These are phyloP conservation scores for Gonioctena quinquepunctata DNA, from an alignment of 1,140 invertebrate species.

Conservation along the genomic window DNA sequence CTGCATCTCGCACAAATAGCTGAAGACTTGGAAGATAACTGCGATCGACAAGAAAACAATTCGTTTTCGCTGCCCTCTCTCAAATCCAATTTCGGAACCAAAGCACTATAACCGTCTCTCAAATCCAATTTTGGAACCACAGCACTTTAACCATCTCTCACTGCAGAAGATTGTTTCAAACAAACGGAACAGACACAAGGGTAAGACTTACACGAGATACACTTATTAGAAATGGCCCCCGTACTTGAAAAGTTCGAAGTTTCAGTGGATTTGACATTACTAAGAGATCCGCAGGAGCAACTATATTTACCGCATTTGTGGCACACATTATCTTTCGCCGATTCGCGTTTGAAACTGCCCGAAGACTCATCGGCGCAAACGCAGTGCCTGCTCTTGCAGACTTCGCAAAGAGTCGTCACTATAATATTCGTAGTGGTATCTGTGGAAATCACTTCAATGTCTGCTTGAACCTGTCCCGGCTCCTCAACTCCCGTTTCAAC, in stretches of 20 bases:
- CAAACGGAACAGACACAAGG: not conserved
- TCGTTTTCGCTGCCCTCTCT: not conserved
- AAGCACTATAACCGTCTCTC: not conserved
- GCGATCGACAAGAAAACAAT: not conserved
- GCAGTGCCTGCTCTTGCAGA: constrained; percentile 20
- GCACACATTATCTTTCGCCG: not conserved
- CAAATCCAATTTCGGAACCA: not conserved
- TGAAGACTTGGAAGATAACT: not conserved
- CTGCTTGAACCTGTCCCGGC: constrained; percentile 11
- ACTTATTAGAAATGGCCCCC: not conserved
- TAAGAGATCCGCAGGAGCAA: not conserved
- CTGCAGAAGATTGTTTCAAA: not conserved
- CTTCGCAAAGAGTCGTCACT: constrained; percentile 29
- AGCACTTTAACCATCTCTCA: not conserved
- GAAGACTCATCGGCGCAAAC: too few relatives aligned
- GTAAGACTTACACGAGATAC: not conserved
- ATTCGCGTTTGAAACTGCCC: not conserved
- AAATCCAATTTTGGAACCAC: not conserved
- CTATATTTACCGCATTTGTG: not conserved
- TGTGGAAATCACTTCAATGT: constrained; percentile 30
- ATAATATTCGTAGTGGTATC: constrained; percentile 35
- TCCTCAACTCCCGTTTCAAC: not conserved
- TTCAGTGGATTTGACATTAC: not conserved
- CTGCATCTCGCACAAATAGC: not conserved
- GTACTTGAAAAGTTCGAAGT: not conserved